Base-by-base conservation (phyloP, 2,888 invertebrate species). In the Xylota sylvarum region DNA sequence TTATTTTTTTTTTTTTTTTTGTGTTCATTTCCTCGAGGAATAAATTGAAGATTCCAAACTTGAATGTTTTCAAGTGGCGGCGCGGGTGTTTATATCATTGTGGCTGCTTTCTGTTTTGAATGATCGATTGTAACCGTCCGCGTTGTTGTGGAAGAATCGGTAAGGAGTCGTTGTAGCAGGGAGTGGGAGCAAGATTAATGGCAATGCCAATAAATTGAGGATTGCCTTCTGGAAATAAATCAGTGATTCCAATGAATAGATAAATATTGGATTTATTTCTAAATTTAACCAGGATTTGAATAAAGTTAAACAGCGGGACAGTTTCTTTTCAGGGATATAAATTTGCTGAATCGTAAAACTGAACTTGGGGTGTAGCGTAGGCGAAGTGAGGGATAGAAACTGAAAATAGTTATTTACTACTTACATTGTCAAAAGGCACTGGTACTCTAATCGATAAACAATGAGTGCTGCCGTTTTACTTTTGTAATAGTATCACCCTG, bases 171-270 rank as follows among this genome's bases (percentile, higher is more conserved):
- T 37, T 35, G 46, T 60, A 40, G n/a, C 1, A 7, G 3, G 14
- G 30, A 32, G 70, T 27, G 46, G 56, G 65, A 43, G 17, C 5
- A 73, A 80, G 85, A 85, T 85, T 85, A 85, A 85, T 85, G 80
- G 60, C 76, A 55, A 55, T 67, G 46, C 62, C 80, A 85, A 76
- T 76, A 72, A 85, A 74, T 67, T 35, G 64, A 52, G 74, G 69
- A 78, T 52, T 84, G 73, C 43, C 62, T 74, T 69, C 37, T 58
- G 10, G 43, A 73, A 65, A 80, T 80, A 80, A 80, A 80, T 73
- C 80, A 80, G 37, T 73, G 72, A 65, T 80, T 80, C 80, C 56
- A 58, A 30, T 73, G 67, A 67, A 80, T 37, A 37, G 65, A 65
- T 58, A 74, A 67, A 37, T 23, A 56, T 48, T 58, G 40, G 30